phyloP scores from a whole-genome alignment of 2,797 vertebrate genomes.

The Fistularia commersonii region DNA sequence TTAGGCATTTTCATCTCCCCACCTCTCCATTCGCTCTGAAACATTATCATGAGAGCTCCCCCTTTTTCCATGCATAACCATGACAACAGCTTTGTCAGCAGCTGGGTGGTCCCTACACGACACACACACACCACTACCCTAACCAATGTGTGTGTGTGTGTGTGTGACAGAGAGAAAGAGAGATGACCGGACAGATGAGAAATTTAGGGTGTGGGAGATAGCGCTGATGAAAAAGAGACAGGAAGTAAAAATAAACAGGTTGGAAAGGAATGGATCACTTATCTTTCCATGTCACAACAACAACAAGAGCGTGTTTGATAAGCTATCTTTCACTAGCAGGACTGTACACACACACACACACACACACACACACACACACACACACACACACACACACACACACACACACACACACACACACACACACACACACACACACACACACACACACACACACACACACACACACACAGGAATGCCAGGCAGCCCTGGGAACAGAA shows the following conservation, averaged over 20 bases:
- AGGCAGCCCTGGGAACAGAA: conserved; percentile 57
- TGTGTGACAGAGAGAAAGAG: background rate
- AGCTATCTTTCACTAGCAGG: conserved; percentile 42
- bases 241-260: conserved; percentile 31
- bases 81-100: conserved; percentile 59
- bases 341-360: conserved; percentile 1
- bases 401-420: conserved; percentile 16
- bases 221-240: background rate
- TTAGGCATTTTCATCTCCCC: background rate
- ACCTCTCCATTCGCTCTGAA: conserved; percentile 13
- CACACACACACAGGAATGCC: conserved; percentile 43
- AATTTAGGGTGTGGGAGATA: background rate
- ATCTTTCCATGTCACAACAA: conserved; percentile 41
- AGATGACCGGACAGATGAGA: background rate
- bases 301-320: conserved; percentile 38
- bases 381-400: conserved; percentile 4
- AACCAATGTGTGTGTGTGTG: background rate
- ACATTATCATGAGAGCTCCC: conserved; percentile 30
- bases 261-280: conserved; percentile 28
- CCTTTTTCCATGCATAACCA: conserved; percentile 34
- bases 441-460: conserved; percentile 3
- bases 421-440: conserved; percentile 9
- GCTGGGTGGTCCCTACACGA: conserved; percentile 37
- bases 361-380: conserved; percentile 8
- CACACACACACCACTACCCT: conserved; percentile 15